These are phyloP conservation scores for Adelges cooleyi DNA, from an alignment of 1,140 invertebrate genomes.

Conservation along the genomic window DNA sequence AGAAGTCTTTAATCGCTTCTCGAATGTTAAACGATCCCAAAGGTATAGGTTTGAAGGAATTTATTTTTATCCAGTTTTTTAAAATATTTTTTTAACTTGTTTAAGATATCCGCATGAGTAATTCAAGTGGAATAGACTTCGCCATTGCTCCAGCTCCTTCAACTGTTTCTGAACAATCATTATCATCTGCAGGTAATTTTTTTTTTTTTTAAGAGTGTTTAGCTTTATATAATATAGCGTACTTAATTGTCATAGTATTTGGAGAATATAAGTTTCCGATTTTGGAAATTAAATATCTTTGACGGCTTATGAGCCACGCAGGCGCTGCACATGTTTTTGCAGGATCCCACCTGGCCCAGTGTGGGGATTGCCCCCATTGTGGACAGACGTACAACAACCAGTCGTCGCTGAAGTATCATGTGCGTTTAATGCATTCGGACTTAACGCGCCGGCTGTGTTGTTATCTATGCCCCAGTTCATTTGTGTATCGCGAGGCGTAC, in stretches of 20 bases:
- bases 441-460: slow-evolving; percentile 51
- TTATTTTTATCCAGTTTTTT: background rate
- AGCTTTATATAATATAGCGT: no score
- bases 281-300: slow-evolving; percentile 1
- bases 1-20: slow-evolving; percentile 17
- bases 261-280: background rate
- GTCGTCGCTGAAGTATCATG: slow-evolving; percentile 55
- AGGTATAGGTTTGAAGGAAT: no score
- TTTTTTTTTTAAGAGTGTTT: no score
- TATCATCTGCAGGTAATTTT: slow-evolving; percentile 24
- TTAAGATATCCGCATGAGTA: slow-evolving; percentile 3
- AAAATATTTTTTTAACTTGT: background rate
- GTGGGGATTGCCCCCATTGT: slow-evolving; percentile 48
- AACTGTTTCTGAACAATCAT: slow-evolving; percentile 3
- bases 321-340: slow-evolving; percentile 23
- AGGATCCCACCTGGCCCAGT: slow-evolving; percentile 35
- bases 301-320: slow-evolving; percentile 13
- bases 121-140: slow-evolving; percentile 11
- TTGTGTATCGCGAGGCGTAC: slow-evolving; percentile 50
- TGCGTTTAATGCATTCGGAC: slow-evolving; percentile 54
- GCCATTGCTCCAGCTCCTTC: slow-evolving; percentile 1
- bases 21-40: slow-evolving; percentile 25
- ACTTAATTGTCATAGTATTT: no score
- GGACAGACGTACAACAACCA: slow-evolving; percentile 52
- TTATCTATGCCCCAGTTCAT: slow-evolving; percentile 51